These are phyloP conservation scores for Hydrotaea cyrtoneurina DNA, from an alignment of 2,888 invertebrate genomes.

Conservation along the genomic window DNA sequence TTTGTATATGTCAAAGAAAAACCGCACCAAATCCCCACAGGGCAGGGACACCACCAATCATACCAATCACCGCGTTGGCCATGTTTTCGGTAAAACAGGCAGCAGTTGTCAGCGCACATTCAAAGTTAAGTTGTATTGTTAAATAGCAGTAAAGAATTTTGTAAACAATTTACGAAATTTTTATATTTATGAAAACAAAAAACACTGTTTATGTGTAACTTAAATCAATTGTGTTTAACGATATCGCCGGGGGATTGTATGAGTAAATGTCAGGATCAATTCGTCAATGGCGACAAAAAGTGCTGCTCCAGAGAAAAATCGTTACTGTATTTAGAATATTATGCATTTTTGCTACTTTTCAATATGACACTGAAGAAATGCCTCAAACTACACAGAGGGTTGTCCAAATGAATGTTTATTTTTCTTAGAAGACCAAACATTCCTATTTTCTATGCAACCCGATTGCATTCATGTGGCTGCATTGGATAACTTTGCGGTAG, in stretches of 20 bases:
- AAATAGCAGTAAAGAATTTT: background rate
- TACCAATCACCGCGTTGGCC: constrained; percentile 56
- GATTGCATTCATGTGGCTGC: too few species aligned
- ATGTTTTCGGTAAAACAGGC: constrained; percentile 28
- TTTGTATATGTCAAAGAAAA: background rate
- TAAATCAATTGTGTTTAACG: constrained; percentile 75
- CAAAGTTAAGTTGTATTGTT: constrained; percentile 33
- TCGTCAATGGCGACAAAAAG: background rate
- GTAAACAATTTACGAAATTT: constrained; percentile 47
- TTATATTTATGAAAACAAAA: constrained; percentile 1
- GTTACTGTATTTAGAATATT: too few species aligned
- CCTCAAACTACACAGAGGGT: too few species aligned
- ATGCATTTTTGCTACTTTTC: too few species aligned
- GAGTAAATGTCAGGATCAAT: background rate
- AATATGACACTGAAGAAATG: too few species aligned
- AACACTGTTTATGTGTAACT: constrained; percentile 71
- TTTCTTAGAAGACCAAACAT: too few species aligned
- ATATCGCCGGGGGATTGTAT: background rate
- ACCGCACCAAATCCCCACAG: constrained; percentile 44
- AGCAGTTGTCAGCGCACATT: background rate
- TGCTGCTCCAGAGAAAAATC: too few species aligned
- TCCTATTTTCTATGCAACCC: too few species aligned
- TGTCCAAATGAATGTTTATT: too few species aligned
- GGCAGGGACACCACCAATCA: constrained; percentile 34
- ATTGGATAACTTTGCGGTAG: too few species aligned